These are phyloP conservation scores for Erpetoichthys calabaricus DNA, from an alignment of 2,797 vertebrate species.

Conservation along the genomic window DNA sequence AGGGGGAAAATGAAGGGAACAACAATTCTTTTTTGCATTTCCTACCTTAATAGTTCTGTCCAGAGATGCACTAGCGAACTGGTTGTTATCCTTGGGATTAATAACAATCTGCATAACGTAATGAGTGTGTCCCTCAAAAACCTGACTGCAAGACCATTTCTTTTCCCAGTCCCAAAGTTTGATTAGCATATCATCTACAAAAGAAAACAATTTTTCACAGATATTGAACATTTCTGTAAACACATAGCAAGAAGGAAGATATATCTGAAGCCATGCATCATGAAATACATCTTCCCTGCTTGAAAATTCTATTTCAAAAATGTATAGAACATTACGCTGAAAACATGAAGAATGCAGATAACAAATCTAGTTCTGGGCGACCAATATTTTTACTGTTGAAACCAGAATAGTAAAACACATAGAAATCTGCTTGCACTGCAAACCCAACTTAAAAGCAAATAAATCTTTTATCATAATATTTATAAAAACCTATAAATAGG, in stretches of 20 bases:
- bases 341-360: no score
- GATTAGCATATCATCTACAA: conserved; percentile 92
- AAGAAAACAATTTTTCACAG: conserved; percentile 15
- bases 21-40: no score
- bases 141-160: conserved; percentile 94
- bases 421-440: no score
- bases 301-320: background rate
- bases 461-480: no score
- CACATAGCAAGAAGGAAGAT: conserved; percentile 11
- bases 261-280: background rate
- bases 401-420: no score
- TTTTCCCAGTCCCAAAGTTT: conserved; percentile 99
- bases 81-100: conserved; percentile 96
- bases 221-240: conserved; percentile 14
- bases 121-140: conserved; percentile 96
- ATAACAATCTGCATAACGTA: conserved; percentile 98
- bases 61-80: conserved; percentile 92
- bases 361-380: no score
- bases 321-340: no score
- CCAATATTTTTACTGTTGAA: no score
- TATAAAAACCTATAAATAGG: no score
- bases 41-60: conserved; percentile 92
- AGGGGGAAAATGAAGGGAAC: no score
- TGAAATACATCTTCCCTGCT: background rate
- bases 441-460: no score